These are phyloP conservation scores for Aspiorhynchus laticeps DNA, from an alignment of 2,113 vertebrate genomes.

Conservation along the genomic window DNA sequence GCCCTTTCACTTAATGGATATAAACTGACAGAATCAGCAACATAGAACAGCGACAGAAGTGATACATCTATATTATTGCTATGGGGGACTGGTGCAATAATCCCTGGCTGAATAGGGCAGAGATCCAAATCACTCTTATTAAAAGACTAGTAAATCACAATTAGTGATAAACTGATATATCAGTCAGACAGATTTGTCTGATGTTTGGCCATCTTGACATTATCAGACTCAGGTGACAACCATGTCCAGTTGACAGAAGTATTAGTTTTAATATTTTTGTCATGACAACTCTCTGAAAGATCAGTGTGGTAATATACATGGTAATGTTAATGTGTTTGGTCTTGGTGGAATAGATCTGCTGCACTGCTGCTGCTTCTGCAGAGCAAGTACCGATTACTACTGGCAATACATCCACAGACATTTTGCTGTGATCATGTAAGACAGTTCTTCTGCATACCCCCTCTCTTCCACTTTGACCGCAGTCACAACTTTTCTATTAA, in stretches of 20 bases:
- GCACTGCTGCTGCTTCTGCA: no score
- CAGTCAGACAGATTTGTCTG: neutral
- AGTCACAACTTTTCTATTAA: no score
- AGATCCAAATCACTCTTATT: neutral
- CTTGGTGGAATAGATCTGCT: no score
- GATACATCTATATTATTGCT: neutral
- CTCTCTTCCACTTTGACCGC: no score
- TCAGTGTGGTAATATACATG: no score
- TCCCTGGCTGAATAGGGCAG: neutral
- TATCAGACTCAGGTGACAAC: neutral
- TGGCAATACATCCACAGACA: no score
- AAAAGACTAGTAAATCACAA: neutral
- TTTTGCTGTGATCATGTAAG: no score
- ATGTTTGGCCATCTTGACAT: neutral
- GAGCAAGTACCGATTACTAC: no score
- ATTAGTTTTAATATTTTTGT: no score
- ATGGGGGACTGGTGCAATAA: neutral
- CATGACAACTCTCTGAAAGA: no score
- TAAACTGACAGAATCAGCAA: constrained; percentile 3
- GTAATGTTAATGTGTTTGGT: no score
- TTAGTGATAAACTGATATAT: neutral
- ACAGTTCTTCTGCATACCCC: no score
- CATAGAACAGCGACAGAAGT: neutral
- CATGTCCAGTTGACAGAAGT: neutral
- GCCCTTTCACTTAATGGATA: constrained; percentile 1